Evolutionary conservation across 2,888 invertebrate genomes (phyloP), one percentile per base, ranked within the genome.

Genomic region (Drosophila trichaetosa): DNA sequence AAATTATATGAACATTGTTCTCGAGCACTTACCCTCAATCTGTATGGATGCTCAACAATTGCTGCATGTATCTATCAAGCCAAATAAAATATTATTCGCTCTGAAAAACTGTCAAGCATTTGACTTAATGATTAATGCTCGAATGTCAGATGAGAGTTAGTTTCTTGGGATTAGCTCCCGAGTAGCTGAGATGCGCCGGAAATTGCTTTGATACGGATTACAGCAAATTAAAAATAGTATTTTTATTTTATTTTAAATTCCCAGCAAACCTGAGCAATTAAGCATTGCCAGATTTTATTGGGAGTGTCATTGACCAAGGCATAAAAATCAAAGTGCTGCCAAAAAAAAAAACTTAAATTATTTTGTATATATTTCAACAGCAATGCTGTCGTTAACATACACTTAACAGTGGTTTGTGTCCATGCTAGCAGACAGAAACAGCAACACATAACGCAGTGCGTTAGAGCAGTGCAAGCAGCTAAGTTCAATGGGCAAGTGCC

Each of bases 1-100:
- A 76, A 89, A 86, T 86, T 84, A 85, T 87, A 76, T 76, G 79
- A 74, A 76, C 73, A 84, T 88, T 86, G 82, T 86, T 51, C 38
- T 38, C 16, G 3, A 49, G 36, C 46, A 49, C 33, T 59, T 33
- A 27, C 59, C 49, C 51, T 38, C 51, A 18, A 8, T 8, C 4
- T 24, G 0, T 4, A 8, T 8, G 21, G 16, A 46, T 46, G 16
- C 46, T 16, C 21, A 29, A 21, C 18, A 56, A 40, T n/a, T 21
- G n/a, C 21, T 29, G 7, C 18, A 18, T 16, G 21, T 27, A 27
- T 36, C 0, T 38, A 27, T 36, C 18, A 27, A 54, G 27, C 11
- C 11, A 40, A 29, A 27, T 29, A n/a, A 5, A n/a, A 1, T 4
- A 13, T 21, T 5, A n/a, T 42, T 18, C 18, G 42, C 33, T 21